Evolutionary conservation across 2,888 invertebrate species (phyloP), one percentile per base, ranked within the genome.

Genomic region (Apeira syringaria): DNA sequence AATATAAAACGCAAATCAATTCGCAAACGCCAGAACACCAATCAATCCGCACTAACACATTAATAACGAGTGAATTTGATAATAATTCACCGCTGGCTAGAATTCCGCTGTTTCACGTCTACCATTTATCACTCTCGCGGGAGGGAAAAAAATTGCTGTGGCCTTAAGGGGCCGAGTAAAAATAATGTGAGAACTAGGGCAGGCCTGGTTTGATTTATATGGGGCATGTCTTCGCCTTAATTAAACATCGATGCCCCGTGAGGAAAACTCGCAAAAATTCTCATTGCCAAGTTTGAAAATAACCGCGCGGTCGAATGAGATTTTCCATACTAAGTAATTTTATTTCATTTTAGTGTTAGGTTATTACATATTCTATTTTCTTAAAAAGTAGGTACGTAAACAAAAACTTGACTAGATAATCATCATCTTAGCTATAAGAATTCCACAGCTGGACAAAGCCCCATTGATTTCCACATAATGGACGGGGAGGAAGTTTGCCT

Each of bases 41-140:
- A 40, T 35, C 50, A 52, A 52, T 48, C 36, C 24, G 5, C 46
- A 38, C 47, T 44, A 52, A 54, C 45, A 50, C 47, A 54, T 49
- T 53, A 50, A 56, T 51, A 51, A 48, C 47, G 50, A 56, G 49
- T 53, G 50, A 50, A 53, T 55, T 52, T 52, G 49, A 51, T 51
- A 73, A 69, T 71, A 68, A 61, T 56, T 61, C 64, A 64, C 67
- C 63, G 69, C 63, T 66, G 64, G 68, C 66, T 66, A 67, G 67
- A 75, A 72, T 70, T 72, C 53, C 54, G 64, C 67, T 64, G 63
- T 68, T 79, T 78, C 74, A 75, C 68, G 64, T 59, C 58, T 47
- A 59, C 73, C 78, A 78, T 80, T 78, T 74, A 80, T 80, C 80
- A 80, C 68, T 64, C 67, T 61, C 47, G 58, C 46, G 66, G 68